Conservation (phyloP, 2,113 vertebrate species). For the Otolemur garnettii region DNA sequence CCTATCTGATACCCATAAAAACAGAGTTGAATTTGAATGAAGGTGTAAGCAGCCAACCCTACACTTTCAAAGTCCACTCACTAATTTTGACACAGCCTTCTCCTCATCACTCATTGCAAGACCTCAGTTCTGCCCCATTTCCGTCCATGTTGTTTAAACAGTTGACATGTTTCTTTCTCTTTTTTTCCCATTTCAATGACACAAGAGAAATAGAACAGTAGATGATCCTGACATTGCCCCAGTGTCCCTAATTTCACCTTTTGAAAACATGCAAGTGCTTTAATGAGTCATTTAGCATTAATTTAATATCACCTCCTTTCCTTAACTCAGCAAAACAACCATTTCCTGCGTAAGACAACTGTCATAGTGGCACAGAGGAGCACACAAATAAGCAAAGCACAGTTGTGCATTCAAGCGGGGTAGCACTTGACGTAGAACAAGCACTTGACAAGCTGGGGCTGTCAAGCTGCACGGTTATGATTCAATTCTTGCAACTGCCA, state of each 20-base stretch:
- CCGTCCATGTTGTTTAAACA: neutral
- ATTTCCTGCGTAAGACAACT: neutral
- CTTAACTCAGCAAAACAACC: constrained; percentile 4
- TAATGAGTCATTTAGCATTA: constrained; percentile 21
- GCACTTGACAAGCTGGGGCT: neutral
- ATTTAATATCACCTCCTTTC: constrained; percentile 21
- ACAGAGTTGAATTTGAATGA: neutral
- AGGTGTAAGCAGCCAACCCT: neutral
- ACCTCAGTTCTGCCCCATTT: neutral
- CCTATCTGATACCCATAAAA: constrained; percentile 53
- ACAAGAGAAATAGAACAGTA: constrained; percentile 35
- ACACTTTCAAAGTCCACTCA: constrained; percentile 1
- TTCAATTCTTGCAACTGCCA: neutral
- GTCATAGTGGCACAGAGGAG: neutral
- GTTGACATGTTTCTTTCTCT: constrained; percentile 13
- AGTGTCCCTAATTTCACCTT: constrained; percentile 38
- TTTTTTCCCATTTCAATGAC: neutral
- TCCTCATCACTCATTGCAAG: neutral
- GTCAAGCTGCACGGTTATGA: neutral
- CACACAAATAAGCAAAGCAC: neutral
- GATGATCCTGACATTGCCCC: neutral
- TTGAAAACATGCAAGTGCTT: constrained; percentile 51
- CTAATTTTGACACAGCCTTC: neutral
- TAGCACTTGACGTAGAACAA: neutral
- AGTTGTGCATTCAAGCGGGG: neutral